Base-by-base conservation (phyloP, 1,140 invertebrate genomes). In the Tetraneura akinire region DNA sequence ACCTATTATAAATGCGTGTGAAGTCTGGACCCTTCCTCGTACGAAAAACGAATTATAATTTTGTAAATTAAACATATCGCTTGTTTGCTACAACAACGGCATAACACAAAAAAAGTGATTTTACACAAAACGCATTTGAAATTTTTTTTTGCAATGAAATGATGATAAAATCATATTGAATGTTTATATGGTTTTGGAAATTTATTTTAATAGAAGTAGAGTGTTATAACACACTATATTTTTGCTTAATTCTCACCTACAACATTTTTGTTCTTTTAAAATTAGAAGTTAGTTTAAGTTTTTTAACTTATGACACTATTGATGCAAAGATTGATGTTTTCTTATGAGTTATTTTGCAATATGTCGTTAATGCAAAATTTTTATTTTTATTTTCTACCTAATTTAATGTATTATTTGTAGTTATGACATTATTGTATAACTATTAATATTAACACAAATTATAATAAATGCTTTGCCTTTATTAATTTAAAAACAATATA, bases 271-370 rank as follows among this genome's bases (percentile, higher is more conserved):
- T 73, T 71, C 53, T 73, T 55, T 4, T 37, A 55, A 73, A 73
- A 73, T 9, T 53, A 73, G 70, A 49, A 51, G 1, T 55, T 73
- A 55, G 23, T 29, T n/a, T n/a, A 73, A 37, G 29, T 29, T 73
- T 73, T 37, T 73, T 51, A 16, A 73, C 70, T 73, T 53, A 73
- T 73, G 49, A 73, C 49, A 73, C 70, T 73, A 26, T 71, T 71
- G 68, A 51, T 49, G 23, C 23, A 71, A 49, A 71, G 42, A 51
- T 71, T 51, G 23, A 71, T 29, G 0, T 71, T 71, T 51, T 16
- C 23, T 71, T 51, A 47, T 0, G 47, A 53, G 47, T 71, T 71
- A 71, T 71, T 71, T 71, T 26, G 68, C 51, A 51, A 71, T 71
- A 71, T 71, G 68, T 71, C 68, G 47, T 71, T 71, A n/a, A 71